These are phyloP conservation scores for Larimichthys polyactis DNA, from an alignment of 2,113 vertebrate species.

Conservation along the genomic window DNA sequence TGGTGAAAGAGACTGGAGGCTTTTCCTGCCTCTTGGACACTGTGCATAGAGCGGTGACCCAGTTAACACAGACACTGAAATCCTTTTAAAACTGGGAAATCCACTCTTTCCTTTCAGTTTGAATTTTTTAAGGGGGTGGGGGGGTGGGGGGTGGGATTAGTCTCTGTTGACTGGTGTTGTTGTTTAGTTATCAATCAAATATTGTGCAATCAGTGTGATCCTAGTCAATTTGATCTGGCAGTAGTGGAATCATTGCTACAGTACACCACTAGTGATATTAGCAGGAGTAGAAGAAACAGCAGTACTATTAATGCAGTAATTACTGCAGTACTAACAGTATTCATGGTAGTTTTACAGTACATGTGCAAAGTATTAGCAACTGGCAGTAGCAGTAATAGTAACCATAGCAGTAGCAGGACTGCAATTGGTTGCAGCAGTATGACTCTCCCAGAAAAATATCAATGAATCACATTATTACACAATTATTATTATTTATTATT, in stretches of 20 bases:
- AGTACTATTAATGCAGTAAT: neutral
- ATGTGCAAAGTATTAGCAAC: too few relatives aligned
- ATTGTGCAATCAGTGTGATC: neutral
- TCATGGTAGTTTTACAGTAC: too few relatives aligned
- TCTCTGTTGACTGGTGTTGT: neutral
- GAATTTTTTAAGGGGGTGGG: neutral
- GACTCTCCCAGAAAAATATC: too few relatives aligned
- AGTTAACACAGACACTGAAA: constrained; percentile 42
- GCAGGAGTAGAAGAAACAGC: neutral
- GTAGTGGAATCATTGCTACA: neutral
- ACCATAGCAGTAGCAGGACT: too few relatives aligned
- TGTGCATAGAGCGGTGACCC: constrained; percentile 35
- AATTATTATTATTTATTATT: too few relatives aligned
- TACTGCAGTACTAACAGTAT: neutral
- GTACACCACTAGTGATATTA: too few relatives aligned
- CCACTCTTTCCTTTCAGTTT: constrained; percentile 3
- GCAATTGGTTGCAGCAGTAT: too few relatives aligned
- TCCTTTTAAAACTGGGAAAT: constrained; percentile 20
- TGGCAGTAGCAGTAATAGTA: too few relatives aligned
- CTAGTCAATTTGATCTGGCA: too few relatives aligned
- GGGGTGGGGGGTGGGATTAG: neutral
- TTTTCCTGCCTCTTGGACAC: constrained; percentile 39
- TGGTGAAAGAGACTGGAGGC: constrained; percentile 27
- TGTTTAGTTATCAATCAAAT: neutral
- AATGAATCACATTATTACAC: too few relatives aligned